A percentile compares a stretch with the other conserved stretches of the same genome.
Conservation (phyloP, 2,888 invertebrate species). For the Thecocarcelia acutangulata region DNA sequence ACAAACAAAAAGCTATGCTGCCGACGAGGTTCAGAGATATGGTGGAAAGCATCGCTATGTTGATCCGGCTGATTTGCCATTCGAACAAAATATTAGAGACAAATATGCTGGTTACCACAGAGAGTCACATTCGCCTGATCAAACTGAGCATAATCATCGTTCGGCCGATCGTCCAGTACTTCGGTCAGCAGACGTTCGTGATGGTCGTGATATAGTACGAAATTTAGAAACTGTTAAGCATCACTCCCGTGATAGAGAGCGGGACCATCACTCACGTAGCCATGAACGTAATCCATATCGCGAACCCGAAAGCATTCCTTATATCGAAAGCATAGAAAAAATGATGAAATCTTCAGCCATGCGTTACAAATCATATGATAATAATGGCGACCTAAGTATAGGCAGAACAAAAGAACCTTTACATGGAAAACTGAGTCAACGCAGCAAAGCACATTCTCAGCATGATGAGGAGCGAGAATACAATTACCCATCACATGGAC, state of each 20-base stretch:
- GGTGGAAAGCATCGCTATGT: conserved; percentile 79
- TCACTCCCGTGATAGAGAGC: conserved; percentile 70
- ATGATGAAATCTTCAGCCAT: conserved; percentile 81
- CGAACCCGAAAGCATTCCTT: conserved; percentile 81
- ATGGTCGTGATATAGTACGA: conserved; percentile 67
- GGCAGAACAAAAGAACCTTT: conserved; percentile 62
- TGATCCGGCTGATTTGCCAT: conserved; percentile 78
- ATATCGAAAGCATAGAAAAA: conserved; percentile 81
- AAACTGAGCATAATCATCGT: conserved; percentile 67
- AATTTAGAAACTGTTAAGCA: conserved; percentile 68
- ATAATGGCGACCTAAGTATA: conserved; percentile 64
- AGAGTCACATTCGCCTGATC: conserved; percentile 72
- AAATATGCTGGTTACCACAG: conserved; percentile 76
- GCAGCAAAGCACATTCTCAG: conserved; percentile 72
- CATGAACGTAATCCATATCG: conserved; percentile 81
- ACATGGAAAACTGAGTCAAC: conserved; percentile 73
- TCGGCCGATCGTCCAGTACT: conserved; percentile 69
- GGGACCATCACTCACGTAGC: conserved; percentile 75
- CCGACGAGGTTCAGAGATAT: conserved; percentile 77
- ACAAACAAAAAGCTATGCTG: conserved; percentile 74
- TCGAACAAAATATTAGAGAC: conserved; percentile 72
- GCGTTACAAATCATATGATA: conserved; percentile 79
- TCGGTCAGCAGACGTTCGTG: conserved; percentile 57
- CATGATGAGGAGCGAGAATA: conserved; percentile 71
- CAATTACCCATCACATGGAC: conserved; percentile 70